Conservation (phyloP, 2,888 invertebrate genomes). For the Gerosis bhagava region DNA sequence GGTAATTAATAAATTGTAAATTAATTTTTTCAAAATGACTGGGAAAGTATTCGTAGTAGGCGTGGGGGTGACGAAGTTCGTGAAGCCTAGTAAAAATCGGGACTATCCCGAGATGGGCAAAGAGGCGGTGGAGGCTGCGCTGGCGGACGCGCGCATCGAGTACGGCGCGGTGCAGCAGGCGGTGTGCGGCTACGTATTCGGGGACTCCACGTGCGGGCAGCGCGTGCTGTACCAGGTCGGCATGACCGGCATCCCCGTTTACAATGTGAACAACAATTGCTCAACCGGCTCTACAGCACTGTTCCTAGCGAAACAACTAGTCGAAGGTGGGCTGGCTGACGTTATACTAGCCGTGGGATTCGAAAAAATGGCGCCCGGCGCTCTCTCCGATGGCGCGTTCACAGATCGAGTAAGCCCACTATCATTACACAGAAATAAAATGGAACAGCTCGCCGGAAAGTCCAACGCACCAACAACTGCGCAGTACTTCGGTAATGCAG, state of each 20-base stretch:
- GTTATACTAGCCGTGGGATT: conserved; percentile 97
- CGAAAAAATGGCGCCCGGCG: conserved; percentile 98
- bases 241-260: conserved; percentile 97
- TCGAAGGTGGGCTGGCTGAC: conserved; percentile 94
- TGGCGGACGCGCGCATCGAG: conserved; percentile 90
- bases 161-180: conserved; percentile 94
- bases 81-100: conserved; percentile 94
- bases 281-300: conserved; percentile 98
- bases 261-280: conserved; percentile 99
- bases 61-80: conserved; percentile 99
- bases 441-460: conserved; percentile 90
- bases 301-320: conserved; percentile 93
- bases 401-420: conserved; percentile 94
- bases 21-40: conserved; percentile 59
- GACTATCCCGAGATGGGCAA: conserved; percentile 98
- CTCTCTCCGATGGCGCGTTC: conserved; percentile 88
- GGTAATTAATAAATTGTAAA: conserved; percentile 44
- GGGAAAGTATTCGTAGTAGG: conserved; percentile 94
- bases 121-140: conserved; percentile 94
- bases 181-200: conserved; percentile 96
- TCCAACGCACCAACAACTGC: conserved; percentile 90
- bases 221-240: conserved; percentile 96
- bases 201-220: conserved; percentile 98
- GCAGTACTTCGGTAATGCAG: conserved; percentile 98
- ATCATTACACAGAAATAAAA: conserved; percentile 92